Evolutionary conservation across 2,888 invertebrate species (phyloP).

Genomic region (Sycophila texana): DNA sequence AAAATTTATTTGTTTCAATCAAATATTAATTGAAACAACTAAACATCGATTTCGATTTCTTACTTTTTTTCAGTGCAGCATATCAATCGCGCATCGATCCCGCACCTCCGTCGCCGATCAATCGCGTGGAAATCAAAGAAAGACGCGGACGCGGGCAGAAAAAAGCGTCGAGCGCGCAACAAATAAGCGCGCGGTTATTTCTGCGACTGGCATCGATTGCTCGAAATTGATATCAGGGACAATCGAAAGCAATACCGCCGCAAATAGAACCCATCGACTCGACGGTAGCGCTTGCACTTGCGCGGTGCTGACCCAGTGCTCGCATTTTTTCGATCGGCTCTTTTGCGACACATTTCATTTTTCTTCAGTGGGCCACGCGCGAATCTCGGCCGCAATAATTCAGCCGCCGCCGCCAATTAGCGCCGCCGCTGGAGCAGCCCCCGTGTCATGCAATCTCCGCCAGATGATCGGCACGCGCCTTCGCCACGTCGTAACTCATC

Average conservation of each 20-base stretch:
- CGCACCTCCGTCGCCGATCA: too few relatives aligned
- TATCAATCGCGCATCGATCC: too few relatives aligned
- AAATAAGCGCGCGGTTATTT: conserved; percentile 47
- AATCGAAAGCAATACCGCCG: conserved; percentile 45
- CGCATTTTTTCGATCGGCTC: conserved; percentile 36
- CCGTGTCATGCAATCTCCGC: too few relatives aligned
- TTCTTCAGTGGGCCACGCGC: conserved; percentile 10
- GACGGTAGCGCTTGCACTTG: neutral
- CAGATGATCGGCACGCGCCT: too few relatives aligned
- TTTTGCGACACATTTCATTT: neutral
- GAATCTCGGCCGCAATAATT: neutral
- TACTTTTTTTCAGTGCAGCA: too few relatives aligned
- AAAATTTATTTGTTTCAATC: too few relatives aligned
- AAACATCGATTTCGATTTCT: too few relatives aligned
- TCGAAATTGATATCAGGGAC: conserved; percentile 56
- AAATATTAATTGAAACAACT: too few relatives aligned
- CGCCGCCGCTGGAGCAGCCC: too few relatives aligned
- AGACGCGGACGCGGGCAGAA: neutral
- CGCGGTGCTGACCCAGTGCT: conserved; percentile 45
- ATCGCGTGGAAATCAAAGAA: too few relatives aligned
- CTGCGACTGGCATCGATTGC: conserved; percentile 54
- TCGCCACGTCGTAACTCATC: conserved; percentile 24
- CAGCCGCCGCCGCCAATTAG: neutral
- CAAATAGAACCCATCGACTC: conserved; percentile 44
- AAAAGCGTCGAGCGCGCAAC: conserved; percentile 9